Evolutionary conservation across 1,140 invertebrate species (phyloP).

Genomic region (Ceratina calcarata): DNA sequence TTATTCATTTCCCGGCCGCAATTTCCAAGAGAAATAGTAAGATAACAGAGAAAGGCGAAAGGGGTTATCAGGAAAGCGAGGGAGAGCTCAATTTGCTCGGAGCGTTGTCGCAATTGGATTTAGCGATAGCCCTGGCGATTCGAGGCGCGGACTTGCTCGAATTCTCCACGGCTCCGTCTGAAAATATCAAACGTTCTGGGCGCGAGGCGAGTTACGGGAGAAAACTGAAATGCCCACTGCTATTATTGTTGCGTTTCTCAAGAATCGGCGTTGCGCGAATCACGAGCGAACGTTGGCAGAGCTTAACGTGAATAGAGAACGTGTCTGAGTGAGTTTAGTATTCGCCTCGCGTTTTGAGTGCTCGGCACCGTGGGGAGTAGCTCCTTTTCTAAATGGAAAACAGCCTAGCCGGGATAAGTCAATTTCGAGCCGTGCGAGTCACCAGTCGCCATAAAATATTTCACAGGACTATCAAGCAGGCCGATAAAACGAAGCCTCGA

Average conservation of each 20-base stretch:
- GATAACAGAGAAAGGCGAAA: not conserved
- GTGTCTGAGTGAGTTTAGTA: not conserved
- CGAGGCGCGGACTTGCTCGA: not conserved
- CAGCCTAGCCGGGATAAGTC: not conserved
- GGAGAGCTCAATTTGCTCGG: not conserved
- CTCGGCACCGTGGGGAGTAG: not conserved
- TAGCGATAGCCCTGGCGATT: not conserved
- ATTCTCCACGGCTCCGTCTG: not conserved
- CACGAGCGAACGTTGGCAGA: too few species aligned
- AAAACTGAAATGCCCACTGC: too few species aligned
- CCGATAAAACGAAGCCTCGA: not conserved
- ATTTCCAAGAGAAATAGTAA: conserved; percentile 16
- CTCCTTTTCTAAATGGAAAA: not conserved
- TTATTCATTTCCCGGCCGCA: not conserved
- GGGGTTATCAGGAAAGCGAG: not conserved
- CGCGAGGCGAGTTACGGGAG: too few species aligned
- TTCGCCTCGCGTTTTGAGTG: not conserved
- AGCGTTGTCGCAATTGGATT: conserved; percentile 9
- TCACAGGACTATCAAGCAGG: not conserved
- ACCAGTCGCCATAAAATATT: not conserved
- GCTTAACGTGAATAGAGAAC: too few species aligned
- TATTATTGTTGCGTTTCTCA: too few species aligned
- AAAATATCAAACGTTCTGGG: too few species aligned
- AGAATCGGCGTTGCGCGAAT: too few species aligned
- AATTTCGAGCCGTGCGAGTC: not conserved